A percentile compares a stretch with the other conserved stretches of the same genome.
phyloP scores from a whole-genome alignment of 2,888 invertebrate species.

The Volucella zonaria region DNA sequence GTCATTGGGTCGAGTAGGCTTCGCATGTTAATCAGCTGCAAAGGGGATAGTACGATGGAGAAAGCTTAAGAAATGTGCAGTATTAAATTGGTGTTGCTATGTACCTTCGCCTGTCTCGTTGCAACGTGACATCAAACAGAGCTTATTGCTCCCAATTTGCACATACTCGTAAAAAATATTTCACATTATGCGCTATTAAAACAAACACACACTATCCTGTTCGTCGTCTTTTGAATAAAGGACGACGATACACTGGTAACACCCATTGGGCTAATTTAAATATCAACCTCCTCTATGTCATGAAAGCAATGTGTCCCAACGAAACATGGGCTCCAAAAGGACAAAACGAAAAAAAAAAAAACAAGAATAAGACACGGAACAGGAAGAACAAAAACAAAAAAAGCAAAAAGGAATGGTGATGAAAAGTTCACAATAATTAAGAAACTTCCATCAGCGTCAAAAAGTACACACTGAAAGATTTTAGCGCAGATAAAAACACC shows the following conservation, averaged over 20 bases:
- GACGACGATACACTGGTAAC: not conserved
- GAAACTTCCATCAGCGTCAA: slow-evolving; percentile 58
- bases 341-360: not conserved
- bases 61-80: slow-evolving; percentile 9
- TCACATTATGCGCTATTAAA: slow-evolving; percentile 1
- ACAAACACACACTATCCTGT: not conserved
- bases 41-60: no score
- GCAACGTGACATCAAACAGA: slow-evolving; percentile 5
- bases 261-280: slow-evolving; percentile 36
- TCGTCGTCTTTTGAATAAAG: no score
- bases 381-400: not conserved
- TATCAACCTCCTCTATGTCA: slow-evolving; percentile 15
- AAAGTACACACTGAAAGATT: slow-evolving; percentile 57
- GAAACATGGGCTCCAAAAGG: not conserved
- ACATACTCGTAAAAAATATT: not conserved
- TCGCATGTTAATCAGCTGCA: slow-evolving; percentile 45
- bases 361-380: no score
- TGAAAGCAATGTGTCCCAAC: slow-evolving; percentile 15
- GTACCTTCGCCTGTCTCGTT: not conserved
- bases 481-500: slow-evolving; percentile 54
- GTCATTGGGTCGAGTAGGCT: slow-evolving; percentile 50
- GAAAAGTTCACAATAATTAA: slow-evolving; percentile 68
- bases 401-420: slow-evolving; percentile 4
- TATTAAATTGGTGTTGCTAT: not conserved
- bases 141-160: not conserved